phyloP scores from a whole-genome alignment of 1,140 invertebrate genomes.

The Mya arenaria region DNA sequence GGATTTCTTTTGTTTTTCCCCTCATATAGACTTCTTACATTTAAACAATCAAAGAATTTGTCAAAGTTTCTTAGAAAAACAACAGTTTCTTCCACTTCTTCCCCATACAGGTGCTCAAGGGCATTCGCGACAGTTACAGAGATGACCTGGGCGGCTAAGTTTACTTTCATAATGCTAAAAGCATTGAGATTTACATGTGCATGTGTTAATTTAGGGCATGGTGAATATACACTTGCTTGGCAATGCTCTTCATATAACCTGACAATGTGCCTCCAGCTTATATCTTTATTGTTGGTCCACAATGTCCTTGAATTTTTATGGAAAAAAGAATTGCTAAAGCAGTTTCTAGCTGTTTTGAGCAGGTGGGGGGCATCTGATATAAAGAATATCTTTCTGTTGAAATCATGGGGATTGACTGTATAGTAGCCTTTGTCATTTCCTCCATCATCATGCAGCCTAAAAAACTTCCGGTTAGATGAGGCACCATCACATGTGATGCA shows the following conservation, averaged over 20 bases:
- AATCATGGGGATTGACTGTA: conserved; percentile 23
- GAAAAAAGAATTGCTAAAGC: conserved; percentile 49
- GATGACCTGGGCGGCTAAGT: conserved; percentile 51
- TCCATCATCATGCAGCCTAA: conserved; percentile 42
- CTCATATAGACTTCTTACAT: conserved; percentile 55
- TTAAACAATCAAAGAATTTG: conserved; percentile 65
- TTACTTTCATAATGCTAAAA: conserved; percentile 30
- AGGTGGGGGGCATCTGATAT: conserved; percentile 66
- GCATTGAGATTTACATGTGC: conserved; percentile 11
- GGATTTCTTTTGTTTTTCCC: conserved; percentile 49
- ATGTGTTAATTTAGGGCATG: conserved; percentile 15
- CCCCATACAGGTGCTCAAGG: conserved; percentile 15
- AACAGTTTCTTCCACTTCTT: conserved; percentile 35
- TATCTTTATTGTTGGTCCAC: conserved; percentile 58
- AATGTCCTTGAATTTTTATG: conserved; percentile 51
- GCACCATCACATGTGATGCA: conserved; percentile 60
- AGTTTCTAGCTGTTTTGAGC: conserved; percentile 60
- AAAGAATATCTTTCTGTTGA: conserved; percentile 45
- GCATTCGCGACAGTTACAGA: conserved; percentile 41
- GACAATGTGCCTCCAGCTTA: conserved; percentile 56
- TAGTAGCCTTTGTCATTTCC: conserved; percentile 26
- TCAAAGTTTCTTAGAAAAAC: conserved; percentile 58
- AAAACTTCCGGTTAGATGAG: conserved; percentile 57
- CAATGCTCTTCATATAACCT: conserved; percentile 56
- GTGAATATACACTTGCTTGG: conserved; percentile 6